phyloP scores from a whole-genome alignment of 2,888 invertebrate species.

The Platyscelio sp. region DNA sequence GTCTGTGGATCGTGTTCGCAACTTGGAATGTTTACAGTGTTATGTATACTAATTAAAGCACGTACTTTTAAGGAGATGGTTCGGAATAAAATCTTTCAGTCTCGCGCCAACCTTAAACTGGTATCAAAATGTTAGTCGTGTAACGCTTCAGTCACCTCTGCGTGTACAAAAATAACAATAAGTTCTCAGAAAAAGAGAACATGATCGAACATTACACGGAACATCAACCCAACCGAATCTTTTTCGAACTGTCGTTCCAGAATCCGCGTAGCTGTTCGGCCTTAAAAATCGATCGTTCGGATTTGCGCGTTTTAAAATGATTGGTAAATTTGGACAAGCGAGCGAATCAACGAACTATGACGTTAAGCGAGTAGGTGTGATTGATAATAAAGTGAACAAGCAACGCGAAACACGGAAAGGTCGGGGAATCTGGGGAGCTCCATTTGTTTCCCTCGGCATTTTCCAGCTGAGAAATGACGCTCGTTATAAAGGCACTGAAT shows the following conservation, averaged over 20 bases:
- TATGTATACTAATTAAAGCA: slow-evolving; percentile 18
- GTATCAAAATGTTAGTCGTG: neutral
- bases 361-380: slow-evolving; percentile 38
- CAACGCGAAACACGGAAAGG: slow-evolving; percentile 35
- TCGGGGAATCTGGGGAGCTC: slow-evolving; percentile 65
- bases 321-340: slow-evolving; percentile 65
- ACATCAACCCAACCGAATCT: neutral
- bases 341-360: slow-evolving; percentile 31
- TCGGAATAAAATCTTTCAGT: no score
- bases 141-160: no score
- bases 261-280: neutral
- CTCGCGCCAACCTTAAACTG: neutral
- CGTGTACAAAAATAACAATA: no score
- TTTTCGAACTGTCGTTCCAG: no score
- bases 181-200: no score
- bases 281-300: slow-evolving; percentile 45
- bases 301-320: slow-evolving; percentile 37
- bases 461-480: slow-evolving; percentile 76
- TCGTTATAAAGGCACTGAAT: slow-evolving; percentile 77
- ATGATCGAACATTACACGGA: no score
- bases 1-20: slow-evolving; percentile 32
- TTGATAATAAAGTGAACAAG: slow-evolving; percentile 65
- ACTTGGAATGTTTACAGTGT: slow-evolving; percentile 36
- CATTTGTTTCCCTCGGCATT: slow-evolving; percentile 75
- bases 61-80: neutral